Base-by-base conservation (phyloP, 2,888 invertebrate genomes). In the Melolontha melolontha region DNA sequence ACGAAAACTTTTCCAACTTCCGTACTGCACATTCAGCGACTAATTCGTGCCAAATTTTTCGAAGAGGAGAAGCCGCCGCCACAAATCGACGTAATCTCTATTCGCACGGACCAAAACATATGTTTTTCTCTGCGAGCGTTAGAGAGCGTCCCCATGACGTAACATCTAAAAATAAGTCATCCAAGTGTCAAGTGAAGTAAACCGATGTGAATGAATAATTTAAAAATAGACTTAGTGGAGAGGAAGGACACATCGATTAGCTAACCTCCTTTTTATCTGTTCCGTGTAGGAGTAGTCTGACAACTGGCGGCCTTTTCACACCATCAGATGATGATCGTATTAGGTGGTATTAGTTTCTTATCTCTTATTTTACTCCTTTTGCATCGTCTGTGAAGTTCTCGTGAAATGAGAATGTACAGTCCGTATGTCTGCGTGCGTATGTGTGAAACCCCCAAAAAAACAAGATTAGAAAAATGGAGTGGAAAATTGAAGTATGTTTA, bases 141-240 rank as follows among this genome's bases (percentile, higher is more conserved):
- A 27, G 11, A 12, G 12, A 59, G 29, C 44, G 59, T 27, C 16
- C 44, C 34, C 27, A 12, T 44, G 47, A 47, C 59, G 59, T 44
- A 44, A 44, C 44, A 14, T 27, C 29, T 59, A 59, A 59, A 59
- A 47, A 59, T 59, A 59, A 44, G 12, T 14, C 47, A 12, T 59
- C 44, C 10, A 44, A 57, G 59, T 44, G 59, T 59, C 59, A 59
- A 47, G 59, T 44, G 44, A 44, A 44, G 44, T 44, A 59, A 59
- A 59, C 59, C 59, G 27, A 44, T 59, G 29, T 59, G 59, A 59
- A 59, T 59, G 59, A 59, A 59, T 59, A 59, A 44, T 59, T 59
- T 59, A 59, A 59, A 59, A 59, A 59, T 59, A 59, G 59, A 59
- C 27, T 40, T 5, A 10, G 34, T 14, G 8, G 59, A 12, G 44